Evolutionary conservation across 2,888 invertebrate genomes (phyloP).

Genomic region (Branchipolynoe longqiensis): DNA sequence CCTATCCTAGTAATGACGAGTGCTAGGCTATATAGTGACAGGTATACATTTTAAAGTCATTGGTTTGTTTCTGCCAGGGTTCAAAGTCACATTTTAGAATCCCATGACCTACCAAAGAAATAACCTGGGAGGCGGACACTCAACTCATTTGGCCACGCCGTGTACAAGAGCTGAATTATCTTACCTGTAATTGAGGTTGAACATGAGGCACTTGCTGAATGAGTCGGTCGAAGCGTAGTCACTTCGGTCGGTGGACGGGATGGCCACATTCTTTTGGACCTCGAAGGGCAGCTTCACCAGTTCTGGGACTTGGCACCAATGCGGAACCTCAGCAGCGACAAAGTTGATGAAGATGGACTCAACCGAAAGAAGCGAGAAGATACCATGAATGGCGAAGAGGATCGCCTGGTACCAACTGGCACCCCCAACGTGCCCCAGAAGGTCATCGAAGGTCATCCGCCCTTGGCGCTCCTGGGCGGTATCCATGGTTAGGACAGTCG

Average conservation of each 20-base stretch:
- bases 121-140: too few species aligned
- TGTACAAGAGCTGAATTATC: too few species aligned
- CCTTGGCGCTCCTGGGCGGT: background rate
- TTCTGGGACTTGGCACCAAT: conserved; percentile 55
- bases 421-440: conserved; percentile 11
- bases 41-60: too few species aligned
- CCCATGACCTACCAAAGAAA: too few species aligned
- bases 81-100: too few species aligned
- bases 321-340: conserved; percentile 24
- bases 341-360: conserved; percentile 59
- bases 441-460: conserved; percentile 11
- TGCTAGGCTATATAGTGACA: too few species aligned
- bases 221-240: background rate
- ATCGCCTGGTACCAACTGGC: conserved; percentile 6
- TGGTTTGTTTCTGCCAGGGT: too few species aligned
- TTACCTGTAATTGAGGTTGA: conserved; percentile 60
- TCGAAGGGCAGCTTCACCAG: background rate
- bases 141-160: too few species aligned
- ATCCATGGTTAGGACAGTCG: background rate
- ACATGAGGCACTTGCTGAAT: conserved; percentile 60
- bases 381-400: background rate
- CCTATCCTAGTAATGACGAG: too few species aligned
- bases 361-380: background rate
- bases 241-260: conserved; percentile 57
- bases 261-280: conserved; percentile 64